Conservation (phyloP, 2,797 vertebrate species). For the Gadopsis marmoratus region DNA sequence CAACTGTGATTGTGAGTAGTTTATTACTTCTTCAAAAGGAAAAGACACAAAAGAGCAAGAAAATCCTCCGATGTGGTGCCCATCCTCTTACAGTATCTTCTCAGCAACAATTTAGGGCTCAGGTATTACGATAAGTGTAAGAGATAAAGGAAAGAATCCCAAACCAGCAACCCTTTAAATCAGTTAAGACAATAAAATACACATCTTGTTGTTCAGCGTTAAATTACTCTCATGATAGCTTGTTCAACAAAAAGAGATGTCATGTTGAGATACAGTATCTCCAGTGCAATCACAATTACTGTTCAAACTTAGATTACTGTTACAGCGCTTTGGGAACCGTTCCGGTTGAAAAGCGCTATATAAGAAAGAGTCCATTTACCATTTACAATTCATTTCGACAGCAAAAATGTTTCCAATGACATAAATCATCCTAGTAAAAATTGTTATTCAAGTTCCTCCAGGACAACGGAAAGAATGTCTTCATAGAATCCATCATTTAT, state of each 20-base stretch:
- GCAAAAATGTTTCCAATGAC: background rate
- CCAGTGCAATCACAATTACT: background rate
- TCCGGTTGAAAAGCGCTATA: no score
- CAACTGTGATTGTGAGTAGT: background rate
- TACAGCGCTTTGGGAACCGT: no score
- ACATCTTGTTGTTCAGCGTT: background rate
- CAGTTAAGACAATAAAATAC: background rate
- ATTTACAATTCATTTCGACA: background rate
- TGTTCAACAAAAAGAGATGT: background rate
- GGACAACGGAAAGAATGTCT: background rate
- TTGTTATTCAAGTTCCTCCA: background rate
- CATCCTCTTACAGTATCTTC: background rate
- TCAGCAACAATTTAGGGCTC: background rate
- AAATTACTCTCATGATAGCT: background rate
- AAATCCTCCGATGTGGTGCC: background rate
- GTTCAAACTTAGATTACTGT: no score
- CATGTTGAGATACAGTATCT: background rate
- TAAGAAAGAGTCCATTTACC: no score
- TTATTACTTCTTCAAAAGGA: no score
- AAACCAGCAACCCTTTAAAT: constrained; percentile 2
- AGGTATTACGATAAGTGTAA: background rate
- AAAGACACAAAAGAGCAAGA: background rate
- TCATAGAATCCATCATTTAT: background rate
- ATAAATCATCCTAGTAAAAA: background rate
- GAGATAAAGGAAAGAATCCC: background rate